These are phyloP conservation scores for Pristionchus japonicus DNA, from an alignment of 2,888 invertebrate species.

Conservation along the genomic window DNA sequence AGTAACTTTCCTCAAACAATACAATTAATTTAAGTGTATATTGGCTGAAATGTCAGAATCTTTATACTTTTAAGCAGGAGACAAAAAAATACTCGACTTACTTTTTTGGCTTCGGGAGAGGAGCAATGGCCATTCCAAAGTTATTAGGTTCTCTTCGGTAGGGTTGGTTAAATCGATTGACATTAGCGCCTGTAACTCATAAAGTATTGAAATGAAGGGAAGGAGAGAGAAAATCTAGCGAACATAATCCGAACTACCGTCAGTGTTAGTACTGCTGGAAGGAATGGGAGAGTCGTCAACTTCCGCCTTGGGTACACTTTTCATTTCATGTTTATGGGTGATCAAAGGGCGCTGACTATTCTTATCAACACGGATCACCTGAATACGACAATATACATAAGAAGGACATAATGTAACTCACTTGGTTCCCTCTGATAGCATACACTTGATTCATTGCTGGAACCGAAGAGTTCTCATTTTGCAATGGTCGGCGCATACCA, in stretches of 20 bases:
- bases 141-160: slow-evolving; percentile 1
- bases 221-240: not conserved
- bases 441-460: not conserved
- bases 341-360: not conserved
- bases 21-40: too few species aligned
- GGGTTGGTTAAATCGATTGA: not conserved
- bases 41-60: not conserved
- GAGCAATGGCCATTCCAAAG: not conserved
- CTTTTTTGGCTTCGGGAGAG: not conserved
- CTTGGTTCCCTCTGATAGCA: slow-evolving; percentile 38
- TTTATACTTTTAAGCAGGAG: not conserved
- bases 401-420: not conserved
- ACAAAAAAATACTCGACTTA: not conserved
- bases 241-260: not conserved
- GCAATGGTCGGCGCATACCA: not conserved
- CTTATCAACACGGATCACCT: slow-evolving; percentile 43
- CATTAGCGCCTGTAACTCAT: not conserved
- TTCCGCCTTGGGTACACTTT: not conserved
- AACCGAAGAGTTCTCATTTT: slow-evolving; percentile 28
- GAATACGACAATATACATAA: too few species aligned
- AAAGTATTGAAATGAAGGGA: not conserved
- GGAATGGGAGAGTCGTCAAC: not conserved
- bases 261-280: not conserved
- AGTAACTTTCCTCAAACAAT: slow-evolving; percentile 15
- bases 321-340: not conserved